Evolutionary conservation across 2,797 vertebrate genomes (phyloP), one percentile per base, ranked within the genome.

Genomic region (Rallus crepitans): DNA sequence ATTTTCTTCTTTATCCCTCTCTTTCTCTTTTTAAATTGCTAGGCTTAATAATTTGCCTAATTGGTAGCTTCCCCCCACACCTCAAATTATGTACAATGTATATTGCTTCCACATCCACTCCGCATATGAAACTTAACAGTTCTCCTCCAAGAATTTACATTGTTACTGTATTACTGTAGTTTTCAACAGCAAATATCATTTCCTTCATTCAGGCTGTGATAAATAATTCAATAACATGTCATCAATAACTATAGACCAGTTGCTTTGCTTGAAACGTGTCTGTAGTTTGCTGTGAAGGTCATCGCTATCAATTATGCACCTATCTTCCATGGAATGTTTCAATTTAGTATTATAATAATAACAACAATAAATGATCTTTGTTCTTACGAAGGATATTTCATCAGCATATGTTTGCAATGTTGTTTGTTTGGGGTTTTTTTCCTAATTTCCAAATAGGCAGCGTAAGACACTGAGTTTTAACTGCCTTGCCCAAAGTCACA

Each of bases 171-270:
- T 89, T 76, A 87, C 68, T 40, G 72, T 94, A 90, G 84, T 95
- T 97, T 80, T 30, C 52, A 96, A 96, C 91, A 97, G 95, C 96
- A 98, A 98, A 98, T 96, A 94, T 96, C 15, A 77, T 96, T 97
- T 97, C 90, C 89, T 95, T 95, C 96, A 95, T 97, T 96, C 95
- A 96, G 93, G 63, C 86, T 93, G 68, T 89, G 96, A 98, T 98
- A 98, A 98, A 98, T 98, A 98, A 98, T 98, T 98, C 97, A 98
- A 96, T 97, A 98, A 96, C 90, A 93, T 97, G 95, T 97, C 98
- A 98, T 97, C 98, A 96, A 97, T 97, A 98, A 97, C 97, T 97
- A 96, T 97, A 97, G 97, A 97, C 95, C 96, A 97, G 93, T 98
- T 98, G 96, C 97, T 97, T 95, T 88, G 82, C 93, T 96, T 95